Base-by-base conservation (phyloP, 2,888 invertebrate genomes). In the Entomobrya proxima region DNA sequence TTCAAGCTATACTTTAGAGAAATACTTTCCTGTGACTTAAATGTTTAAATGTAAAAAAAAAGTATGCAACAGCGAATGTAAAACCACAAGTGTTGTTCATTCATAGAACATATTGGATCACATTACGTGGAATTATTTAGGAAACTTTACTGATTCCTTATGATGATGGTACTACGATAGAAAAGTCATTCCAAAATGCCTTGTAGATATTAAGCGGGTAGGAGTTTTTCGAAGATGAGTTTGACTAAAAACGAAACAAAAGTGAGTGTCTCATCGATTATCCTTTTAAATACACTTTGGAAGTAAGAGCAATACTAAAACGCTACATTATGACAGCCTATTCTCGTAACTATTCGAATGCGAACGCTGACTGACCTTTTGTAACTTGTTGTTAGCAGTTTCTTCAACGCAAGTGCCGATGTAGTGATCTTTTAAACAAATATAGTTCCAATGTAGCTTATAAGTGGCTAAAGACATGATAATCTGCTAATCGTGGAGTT, bases 181-280 rank as follows among this genome's bases (percentile, higher is more conserved):
- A 13, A 13, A n/a, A 50, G 1, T 21, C 35, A 50, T 69, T 75
- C 74, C 74, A 32, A 75, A 50, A 75, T 75, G 74, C 74, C 74
- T 75, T 75, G 74, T 75, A 75, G 74, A 75, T 75, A 40, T 15
- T 15, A 75, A 50, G 74, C 52, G 9, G 50, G 30, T n/a, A 74
- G 27, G 5, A n/a, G 47, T 15, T 15, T 40, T 18, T 24, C 15
- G 47, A 15, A 64, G 15, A 9, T 32, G 64, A 55, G 24, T 55
- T 64, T 13, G 6, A 18, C 21, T 11, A 52, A 52, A 2, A 52
- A 52, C 52, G n/a, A 47, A 47, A 58, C n/a, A 47, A 2, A 13
- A n/a, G 30, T 6, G 69, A n/a, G n/a, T n/a, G n/a, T n/a, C n/a
- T n/a, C n/a, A n/a, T n/a, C n/a, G n/a, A n/a, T n/a, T n/a, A n/a